Conservation (phyloP, 2,113 vertebrate species). For the Muntiacus reevesi region DNA sequence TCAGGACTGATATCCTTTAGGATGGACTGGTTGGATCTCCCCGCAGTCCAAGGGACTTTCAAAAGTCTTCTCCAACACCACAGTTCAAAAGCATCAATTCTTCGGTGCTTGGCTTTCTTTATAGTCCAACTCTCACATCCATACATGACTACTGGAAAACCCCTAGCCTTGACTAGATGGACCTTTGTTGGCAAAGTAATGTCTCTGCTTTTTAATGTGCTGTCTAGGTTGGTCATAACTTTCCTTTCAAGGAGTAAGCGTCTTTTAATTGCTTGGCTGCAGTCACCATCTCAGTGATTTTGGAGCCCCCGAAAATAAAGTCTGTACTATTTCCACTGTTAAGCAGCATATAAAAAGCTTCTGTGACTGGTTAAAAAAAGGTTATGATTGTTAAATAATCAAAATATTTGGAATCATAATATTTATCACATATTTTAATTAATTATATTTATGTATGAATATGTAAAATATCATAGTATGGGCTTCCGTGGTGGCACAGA, state of each 20-base stretch:
- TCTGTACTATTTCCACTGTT: not conserved
- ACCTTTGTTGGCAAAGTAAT: not conserved
- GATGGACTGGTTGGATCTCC: not conserved
- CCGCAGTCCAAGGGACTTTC: not conserved
- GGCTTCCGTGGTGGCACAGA: not conserved
- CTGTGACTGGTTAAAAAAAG: not conserved
- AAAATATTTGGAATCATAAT: not conserved
- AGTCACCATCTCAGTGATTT: not conserved
- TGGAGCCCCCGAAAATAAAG: not conserved
- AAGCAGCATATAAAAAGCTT: not conserved
- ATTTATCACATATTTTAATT: not conserved
- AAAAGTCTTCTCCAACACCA: not conserved
- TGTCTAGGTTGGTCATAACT: not conserved
- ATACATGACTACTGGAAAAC: not conserved
- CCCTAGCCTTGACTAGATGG: not conserved
- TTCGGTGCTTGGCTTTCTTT: fast-evolving
- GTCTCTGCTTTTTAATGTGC: not conserved
- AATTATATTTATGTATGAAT: not conserved
- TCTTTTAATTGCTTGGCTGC: not conserved
- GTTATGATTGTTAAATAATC: not conserved
- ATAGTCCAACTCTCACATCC: not conserved
- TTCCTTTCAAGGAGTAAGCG: not conserved
- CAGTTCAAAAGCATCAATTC: not conserved
- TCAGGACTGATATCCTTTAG: not conserved
- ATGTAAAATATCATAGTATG: not conserved